A percentile compares a stretch with the other conserved stretches of the same genome.
Evolutionary conservation across 1,140 invertebrate species (phyloP).

Genomic region (Rhagoletis pomonella): DNA sequence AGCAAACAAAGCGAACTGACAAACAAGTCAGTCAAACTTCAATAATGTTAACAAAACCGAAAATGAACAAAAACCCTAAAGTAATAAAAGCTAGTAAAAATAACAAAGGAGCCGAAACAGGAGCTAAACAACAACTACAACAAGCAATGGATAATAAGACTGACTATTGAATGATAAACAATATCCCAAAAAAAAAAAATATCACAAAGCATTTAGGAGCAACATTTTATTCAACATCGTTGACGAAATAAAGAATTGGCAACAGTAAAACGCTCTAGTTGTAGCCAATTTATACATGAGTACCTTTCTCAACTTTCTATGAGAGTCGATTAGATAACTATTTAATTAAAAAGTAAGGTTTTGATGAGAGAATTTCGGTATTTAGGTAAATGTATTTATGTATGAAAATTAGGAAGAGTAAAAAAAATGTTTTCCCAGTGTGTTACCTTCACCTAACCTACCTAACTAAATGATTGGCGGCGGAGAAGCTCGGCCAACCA

Average conservation of each 20-base stretch:
- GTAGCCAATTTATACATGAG: too few relatives aligned
- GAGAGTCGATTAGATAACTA: too few relatives aligned
- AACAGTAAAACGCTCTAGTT: neutral
- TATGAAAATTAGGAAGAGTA: too few relatives aligned
- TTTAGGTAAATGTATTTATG: too few relatives aligned
- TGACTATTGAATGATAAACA: neutral
- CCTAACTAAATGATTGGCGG: too few relatives aligned
- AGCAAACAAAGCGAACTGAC: slow-evolving; percentile 6
- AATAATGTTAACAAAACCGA: slow-evolving; percentile 2
- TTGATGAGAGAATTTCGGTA: too few relatives aligned
- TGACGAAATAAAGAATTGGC: slow-evolving; percentile 9
- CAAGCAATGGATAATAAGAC: neutral
- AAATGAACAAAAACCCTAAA: neutral
- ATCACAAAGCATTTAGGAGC: neutral
- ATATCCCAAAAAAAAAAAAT: neutral
- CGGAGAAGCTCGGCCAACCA: too few relatives aligned
- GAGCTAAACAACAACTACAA: neutral
- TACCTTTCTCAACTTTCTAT: too few relatives aligned
- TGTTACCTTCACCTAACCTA: too few relatives aligned
- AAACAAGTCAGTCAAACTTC: slow-evolving; percentile 37
- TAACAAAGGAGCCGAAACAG: neutral
- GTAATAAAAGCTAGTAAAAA: neutral
- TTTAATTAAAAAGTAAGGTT: too few relatives aligned
- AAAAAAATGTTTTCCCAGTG: too few relatives aligned
- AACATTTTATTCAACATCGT: neutral